Evolutionary conservation across 1,140 invertebrate genomes (phyloP).

Genomic region (Galleria mellonella): DNA sequence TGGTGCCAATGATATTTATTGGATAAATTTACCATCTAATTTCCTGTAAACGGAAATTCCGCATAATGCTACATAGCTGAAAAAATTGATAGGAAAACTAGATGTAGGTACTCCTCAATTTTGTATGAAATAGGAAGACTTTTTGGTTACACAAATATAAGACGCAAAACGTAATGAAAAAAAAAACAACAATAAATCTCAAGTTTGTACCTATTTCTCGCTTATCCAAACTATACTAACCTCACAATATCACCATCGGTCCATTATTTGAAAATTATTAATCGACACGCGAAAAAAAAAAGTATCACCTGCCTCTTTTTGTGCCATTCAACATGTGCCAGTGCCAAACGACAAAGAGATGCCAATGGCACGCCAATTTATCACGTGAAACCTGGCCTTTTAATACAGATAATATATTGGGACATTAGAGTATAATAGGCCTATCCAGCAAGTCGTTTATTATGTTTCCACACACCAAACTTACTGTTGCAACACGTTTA

Average conservation of each 20-base stretch:
- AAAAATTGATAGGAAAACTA: too few species aligned
- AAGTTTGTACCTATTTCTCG: too few species aligned
- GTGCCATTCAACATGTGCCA: conserved; percentile 19
- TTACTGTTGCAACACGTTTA: not conserved
- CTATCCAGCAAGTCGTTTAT: conserved; percentile 16
- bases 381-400: conserved; percentile 50
- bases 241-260: conserved; percentile 6
- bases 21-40: too few species aligned
- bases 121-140: too few species aligned
- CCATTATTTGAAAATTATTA: conserved; percentile 26
- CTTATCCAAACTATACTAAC: not conserved
- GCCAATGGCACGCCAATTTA: conserved; percentile 56
- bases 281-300: conserved; percentile 35
- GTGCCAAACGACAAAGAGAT: conserved; percentile 27
- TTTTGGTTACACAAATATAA: too few species aligned
- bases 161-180: too few species aligned
- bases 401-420: conserved; percentile 62
- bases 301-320: conserved; percentile 43
- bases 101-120: too few species aligned
- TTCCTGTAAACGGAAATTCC: too few species aligned
- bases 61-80: too few species aligned
- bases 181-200: too few species aligned
- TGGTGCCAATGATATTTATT: too few species aligned
- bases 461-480: conserved; percentile 10
- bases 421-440: conserved; percentile 44